A percentile compares a stretch with the other conserved stretches of the same genome.
Conservation (phyloP, 2,113 vertebrate genomes). For the Otolemur garnettii region DNA sequence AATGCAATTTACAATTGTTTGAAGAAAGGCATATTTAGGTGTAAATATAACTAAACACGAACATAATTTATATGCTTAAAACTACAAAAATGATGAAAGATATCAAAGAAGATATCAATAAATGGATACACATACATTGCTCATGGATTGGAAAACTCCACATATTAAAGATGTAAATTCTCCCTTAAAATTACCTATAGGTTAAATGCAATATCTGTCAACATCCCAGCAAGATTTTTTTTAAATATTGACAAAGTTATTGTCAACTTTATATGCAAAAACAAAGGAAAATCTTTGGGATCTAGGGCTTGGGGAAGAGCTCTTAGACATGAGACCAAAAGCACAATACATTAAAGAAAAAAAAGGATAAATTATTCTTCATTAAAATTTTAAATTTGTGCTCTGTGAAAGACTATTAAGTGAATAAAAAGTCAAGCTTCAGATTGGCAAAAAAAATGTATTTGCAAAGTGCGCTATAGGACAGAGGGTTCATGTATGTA, state of each 20-base stretch:
- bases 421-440: not conserved
- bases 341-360: conserved; percentile 14
- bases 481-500: not conserved
- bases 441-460: conserved; percentile 5
- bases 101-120: not conserved
- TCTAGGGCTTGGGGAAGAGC: not conserved
- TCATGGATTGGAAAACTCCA: not conserved
- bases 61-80: not conserved
- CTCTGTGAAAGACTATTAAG: conserved; percentile 12
- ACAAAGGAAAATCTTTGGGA: not conserved
- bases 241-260: conserved; percentile 2
- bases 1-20: not conserved
- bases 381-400: not conserved
- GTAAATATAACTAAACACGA: not conserved
- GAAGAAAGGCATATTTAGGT: conserved; percentile 4
- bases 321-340: conserved; percentile 12
- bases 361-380: not conserved
- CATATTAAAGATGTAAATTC: conserved; percentile 30
- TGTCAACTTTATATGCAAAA: not conserved
- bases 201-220: not conserved
- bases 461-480: not conserved
- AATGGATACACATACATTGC: not conserved
- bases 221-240: conserved; percentile 35
- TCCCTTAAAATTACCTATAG: not conserved
- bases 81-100: not conserved